Base-by-base conservation (phyloP, 2,888 invertebrate species). In the Crossocerus cetratus region DNA sequence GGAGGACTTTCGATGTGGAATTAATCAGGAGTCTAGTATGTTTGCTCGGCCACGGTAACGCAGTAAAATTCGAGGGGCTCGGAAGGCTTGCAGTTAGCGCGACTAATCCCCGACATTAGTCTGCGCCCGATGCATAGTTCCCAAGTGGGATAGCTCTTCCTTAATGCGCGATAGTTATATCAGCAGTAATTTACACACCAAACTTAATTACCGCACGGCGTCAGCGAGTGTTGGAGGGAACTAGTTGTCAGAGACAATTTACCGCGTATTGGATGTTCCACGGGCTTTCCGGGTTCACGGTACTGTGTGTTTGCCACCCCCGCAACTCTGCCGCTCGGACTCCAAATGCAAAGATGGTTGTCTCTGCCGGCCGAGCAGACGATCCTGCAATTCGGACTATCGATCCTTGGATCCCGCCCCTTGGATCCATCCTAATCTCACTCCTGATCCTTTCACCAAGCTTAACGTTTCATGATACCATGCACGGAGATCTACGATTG, bases 181-280 rank as follows among this genome's bases (percentile, higher is more conserved):
- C 53, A 66, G 74, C 68, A 74, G 72, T 73, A 73, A 75, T 75
- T 75, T 56, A 74, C 60, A 43, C 49, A 66, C 63, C 62, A 76
- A 74, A 76, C 73, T 76, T 76, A 76, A 76, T 76, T 73, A 76
- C 67, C 74, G 74, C 49, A 43, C 44, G 69, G 53, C 21, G 55
- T 66, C 67, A 66, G 73, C 75, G 73, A 73, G 75, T 75, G 76
- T 76, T 67, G 32, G 32, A 67, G 66, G 55, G 69, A 74, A 76
- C 69, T 59, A 74, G 76, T 76, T 74, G 76, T 76, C 76, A 74
- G 74, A 74, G 76, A 69, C 76, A 70, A 72, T 74, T 69, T 77
- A 72, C 69, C 72, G 74, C 68, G 64, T 73, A 69, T 60, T 54
- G 66, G 73, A 70, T 67, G 70, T 71, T 71, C 76, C 59, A 65